Percentiles rank a stretch among this genome's conserved stretches.
Evolutionary conservation across 1,140 invertebrate genomes (phyloP).

Genomic region (Paraescarpia echinospica): DNA sequence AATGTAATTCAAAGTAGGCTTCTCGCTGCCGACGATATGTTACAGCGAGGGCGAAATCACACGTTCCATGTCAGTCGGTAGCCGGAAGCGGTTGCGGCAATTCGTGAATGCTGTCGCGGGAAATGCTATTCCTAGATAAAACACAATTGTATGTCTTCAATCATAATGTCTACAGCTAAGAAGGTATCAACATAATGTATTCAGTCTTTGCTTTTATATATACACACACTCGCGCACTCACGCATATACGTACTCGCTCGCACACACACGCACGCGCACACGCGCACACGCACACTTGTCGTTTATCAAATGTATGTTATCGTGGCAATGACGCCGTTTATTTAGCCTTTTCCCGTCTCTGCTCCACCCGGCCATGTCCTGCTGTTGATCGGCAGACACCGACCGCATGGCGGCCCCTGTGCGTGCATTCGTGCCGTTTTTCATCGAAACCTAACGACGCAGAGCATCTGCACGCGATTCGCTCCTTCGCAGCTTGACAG

Average conservation of each 20-base stretch:
- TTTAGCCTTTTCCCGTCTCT: neutral
- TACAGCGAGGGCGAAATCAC: too few relatives aligned
- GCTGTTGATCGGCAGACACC: neutral
- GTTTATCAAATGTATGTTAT: too few relatives aligned
- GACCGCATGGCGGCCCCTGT: neutral
- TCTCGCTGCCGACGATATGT: neutral
- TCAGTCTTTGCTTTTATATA: too few relatives aligned
- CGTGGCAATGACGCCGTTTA: neutral
- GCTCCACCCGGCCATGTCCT: too few relatives aligned
- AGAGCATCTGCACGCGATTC: neutral
- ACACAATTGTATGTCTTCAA: too few relatives aligned
- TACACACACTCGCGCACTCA: too few relatives aligned
- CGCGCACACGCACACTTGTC: too few relatives aligned
- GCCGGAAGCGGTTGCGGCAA: neutral
- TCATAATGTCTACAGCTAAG: too few relatives aligned
- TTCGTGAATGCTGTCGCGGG: neutral
- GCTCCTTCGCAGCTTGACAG: neutral
- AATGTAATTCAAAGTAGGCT: neutral
- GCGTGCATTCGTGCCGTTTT: neutral
- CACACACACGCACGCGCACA: too few relatives aligned
- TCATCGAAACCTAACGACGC: neutral
- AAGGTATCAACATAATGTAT: too few relatives aligned
- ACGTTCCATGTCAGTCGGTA: neutral
- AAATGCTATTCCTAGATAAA: neutral
- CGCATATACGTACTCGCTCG: too few relatives aligned